Percentiles rank a stretch among this genome's conserved stretches.
These are phyloP conservation scores for Mallateleia sp. DNA, from an alignment of 2,888 invertebrate genomes.

Conservation along the genomic window DNA sequence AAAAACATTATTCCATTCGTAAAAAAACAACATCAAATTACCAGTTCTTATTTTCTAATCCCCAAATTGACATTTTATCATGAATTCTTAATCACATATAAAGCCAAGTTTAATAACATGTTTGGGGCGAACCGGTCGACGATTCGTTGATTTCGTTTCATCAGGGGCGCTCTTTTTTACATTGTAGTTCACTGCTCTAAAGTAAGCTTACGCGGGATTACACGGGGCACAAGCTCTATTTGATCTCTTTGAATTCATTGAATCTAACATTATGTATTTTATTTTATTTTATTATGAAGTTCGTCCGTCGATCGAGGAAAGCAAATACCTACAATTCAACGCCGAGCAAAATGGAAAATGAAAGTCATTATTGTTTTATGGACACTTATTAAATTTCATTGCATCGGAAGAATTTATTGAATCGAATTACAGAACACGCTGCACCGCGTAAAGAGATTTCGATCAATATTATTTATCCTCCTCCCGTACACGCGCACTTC, in stretches of 20 bases:
- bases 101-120: conserved; percentile 85
- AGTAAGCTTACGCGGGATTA: conserved; percentile 86
- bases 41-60: conserved; percentile 40
- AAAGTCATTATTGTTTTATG: background rate
- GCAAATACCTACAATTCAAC: conserved; percentile 19
- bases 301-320: conserved; percentile 1
- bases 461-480: conserved; percentile 20
- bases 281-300: no score
- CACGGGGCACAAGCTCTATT: conserved; percentile 83
- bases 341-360: background rate
- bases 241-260: conserved; percentile 79
- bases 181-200: conserved; percentile 77
- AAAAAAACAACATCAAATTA: conserved; percentile 24
- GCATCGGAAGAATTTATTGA: background rate
- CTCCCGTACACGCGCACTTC: conserved; percentile 8
- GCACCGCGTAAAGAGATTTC: conserved; percentile 1
- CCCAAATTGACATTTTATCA: conserved; percentile 81
- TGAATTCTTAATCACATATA: conserved; percentile 86
- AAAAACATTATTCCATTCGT: no score
- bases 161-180: conserved; percentile 84
- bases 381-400: background rate
- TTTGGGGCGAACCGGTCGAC: conserved; percentile 79
- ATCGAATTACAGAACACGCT: background rate
- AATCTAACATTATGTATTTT: conserved; percentile 51
- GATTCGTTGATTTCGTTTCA: conserved; percentile 86